Percentiles rank a stretch among this genome's conserved stretches.
phyloP scores from a whole-genome alignment of 2,888 invertebrate species.

The Campoplex nolae region DNA sequence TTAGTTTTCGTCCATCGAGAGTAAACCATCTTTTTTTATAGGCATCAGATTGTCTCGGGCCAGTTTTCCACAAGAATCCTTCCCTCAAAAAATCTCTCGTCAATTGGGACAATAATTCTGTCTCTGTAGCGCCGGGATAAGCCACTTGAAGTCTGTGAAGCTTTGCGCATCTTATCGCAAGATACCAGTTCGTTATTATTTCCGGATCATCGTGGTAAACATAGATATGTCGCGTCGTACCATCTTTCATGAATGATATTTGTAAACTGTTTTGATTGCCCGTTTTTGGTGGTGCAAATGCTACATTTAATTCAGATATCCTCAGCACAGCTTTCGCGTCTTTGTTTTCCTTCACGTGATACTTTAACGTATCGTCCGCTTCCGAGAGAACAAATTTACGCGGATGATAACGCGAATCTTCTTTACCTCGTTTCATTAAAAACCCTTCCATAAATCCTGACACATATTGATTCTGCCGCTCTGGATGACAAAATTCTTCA shows the following conservation, averaged over 20 bases:
- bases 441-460: conserved; percentile 94
- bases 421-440: conserved; percentile 95
- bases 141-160: conserved; percentile 93
- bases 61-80: conserved; percentile 96
- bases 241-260: conserved; percentile 93
- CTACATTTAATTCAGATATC: conserved; percentile 93
- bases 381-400: conserved; percentile 94
- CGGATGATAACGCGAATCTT: conserved; percentile 93
- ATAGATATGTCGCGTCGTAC: conserved; percentile 94
- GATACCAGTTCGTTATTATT: conserved; percentile 94
- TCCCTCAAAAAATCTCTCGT: conserved; percentile 94
- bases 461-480: conserved; percentile 91
- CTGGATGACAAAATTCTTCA: conserved; percentile 93
- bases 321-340: conserved; percentile 93
- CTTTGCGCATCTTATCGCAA: conserved; percentile 93
- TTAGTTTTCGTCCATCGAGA: conserved; percentile 94
- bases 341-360: conserved; percentile 89
- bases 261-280: conserved; percentile 93
- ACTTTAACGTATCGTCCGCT: conserved; percentile 92
- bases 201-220: conserved; percentile 95
- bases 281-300: conserved; percentile 93
- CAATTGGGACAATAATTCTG: conserved; percentile 89
- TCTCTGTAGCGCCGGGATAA: conserved; percentile 91
- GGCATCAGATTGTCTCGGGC: conserved; percentile 92
- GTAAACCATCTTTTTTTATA: conserved; percentile 96